Percentiles rank a stretch among this genome's conserved stretches.
These are phyloP conservation scores for Ctenomys sociabilis DNA, from an alignment of 2,113 vertebrate species.

Conservation along the genomic window DNA sequence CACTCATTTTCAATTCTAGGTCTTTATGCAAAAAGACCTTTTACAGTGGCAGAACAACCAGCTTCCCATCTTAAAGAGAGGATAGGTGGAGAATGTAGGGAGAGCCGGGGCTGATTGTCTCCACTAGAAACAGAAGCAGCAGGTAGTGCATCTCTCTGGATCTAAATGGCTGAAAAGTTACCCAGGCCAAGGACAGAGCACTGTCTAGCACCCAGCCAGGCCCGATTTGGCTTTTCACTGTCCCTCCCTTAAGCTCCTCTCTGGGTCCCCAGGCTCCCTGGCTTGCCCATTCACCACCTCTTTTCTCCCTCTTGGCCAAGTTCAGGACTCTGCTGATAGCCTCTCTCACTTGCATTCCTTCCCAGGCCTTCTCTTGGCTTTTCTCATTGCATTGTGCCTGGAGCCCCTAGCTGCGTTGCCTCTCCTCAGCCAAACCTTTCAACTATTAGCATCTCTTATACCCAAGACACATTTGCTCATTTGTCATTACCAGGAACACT, in stretches of 20 bases:
- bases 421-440: background rate
- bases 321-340: background rate
- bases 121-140: background rate
- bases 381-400: background rate
- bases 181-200: background rate
- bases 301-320: background rate
- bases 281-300: background rate
- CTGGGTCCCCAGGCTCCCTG: background rate
- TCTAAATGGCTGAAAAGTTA: background rate
- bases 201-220: background rate
- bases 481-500: background rate
- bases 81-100: background rate
- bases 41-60: background rate
- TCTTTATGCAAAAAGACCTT: constrained; percentile 22
- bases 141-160: background rate
- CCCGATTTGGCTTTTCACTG: background rate
- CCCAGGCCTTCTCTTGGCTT: background rate
- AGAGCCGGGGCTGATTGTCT: background rate
- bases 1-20: background rate
- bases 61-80: background rate
- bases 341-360: background rate
- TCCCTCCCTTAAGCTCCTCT: background rate
- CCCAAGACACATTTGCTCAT: background rate
- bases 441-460: background rate
- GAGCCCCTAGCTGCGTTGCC: background rate